Evolutionary conservation across 2,888 invertebrate species (phyloP), one percentile per base, ranked within the genome.

Genomic region (Drosophila glabriapex): DNA sequence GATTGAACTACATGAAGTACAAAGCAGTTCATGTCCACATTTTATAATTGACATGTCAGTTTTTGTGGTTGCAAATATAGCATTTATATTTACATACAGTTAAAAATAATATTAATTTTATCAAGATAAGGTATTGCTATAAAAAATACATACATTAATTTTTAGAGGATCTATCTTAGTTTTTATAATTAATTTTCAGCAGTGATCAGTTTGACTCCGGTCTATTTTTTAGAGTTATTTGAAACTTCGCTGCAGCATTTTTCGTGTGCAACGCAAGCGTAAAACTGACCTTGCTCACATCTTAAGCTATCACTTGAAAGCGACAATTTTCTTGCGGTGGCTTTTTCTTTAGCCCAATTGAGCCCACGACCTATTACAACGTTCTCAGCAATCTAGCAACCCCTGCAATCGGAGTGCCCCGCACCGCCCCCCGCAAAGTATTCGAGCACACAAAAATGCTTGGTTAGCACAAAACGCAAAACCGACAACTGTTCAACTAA

Each of bases 401-500:
- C 54, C 10, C 39, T 33, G 50, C 49, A 50, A 60, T 62, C 28
- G 41, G n/a, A 29, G 16, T 22, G 22, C 28, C 9, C 10, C 49
- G 29, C 25, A 46, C 31, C n/a, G 4, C 39, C 22, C 28, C 33
- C n/a, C 28, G 60, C 63, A 60, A 68, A 53, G 67, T 83, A 71
- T 80, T 78, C 72, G 73, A 76, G 63, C 71, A 76, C 59, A 66
- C 54, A 46, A 73, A 83, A 84, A 77, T 72, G 83, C 83, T 83
- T 80, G 66, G 69, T 68, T 70, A 41, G 83, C 84, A 77, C 55
- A 84, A 83, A 83, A 71, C 68, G 55, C 65, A 66, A 67, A 74
- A 72, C 77, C 77, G 80, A 73, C 82, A 83, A 85, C 70, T 83
- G 85, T 81, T 83, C 82, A 83, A 85, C 83, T 83, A 83, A 83